A percentile compares a stretch with the other conserved stretches of the same genome.
phyloP scores from a whole-genome alignment of 2,113 vertebrate species.

The Cyprinus carpio region DNA sequence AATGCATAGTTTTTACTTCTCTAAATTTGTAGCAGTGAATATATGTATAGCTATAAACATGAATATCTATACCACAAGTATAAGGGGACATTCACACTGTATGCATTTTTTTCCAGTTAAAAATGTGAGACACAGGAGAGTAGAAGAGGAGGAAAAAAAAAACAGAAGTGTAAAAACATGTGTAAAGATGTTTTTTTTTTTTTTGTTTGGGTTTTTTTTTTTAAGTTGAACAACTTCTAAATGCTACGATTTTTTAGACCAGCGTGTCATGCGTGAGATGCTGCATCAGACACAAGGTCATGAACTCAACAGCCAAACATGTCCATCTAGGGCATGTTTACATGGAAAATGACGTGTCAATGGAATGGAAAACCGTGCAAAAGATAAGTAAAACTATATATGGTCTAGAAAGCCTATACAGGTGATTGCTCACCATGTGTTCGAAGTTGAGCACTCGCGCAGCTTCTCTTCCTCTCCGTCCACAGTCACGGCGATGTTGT shows the following conservation, averaged over 20 bases:
- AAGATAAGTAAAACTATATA: neutral
- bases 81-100: neutral
- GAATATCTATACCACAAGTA: neutral
- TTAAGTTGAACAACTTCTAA: no score
- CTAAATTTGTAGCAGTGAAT: no score
- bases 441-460: slow-evolving; percentile 76
- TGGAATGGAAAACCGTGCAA: neutral
- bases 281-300: no score
- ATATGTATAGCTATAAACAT: neutral
- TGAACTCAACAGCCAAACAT: neutral
- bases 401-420: neutral
- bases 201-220: no score
- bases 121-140: no score
- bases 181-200: no score
- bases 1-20: neutral
- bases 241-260: no score
- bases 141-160: no score
- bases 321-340: neutral
- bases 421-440: slow-evolving; percentile 72
- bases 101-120: no score
- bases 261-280: no score
- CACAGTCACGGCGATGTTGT: slow-evolving; percentile 76
- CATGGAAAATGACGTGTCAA: neutral
- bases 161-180: no score
- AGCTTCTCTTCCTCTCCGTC: slow-evolving; percentile 80